Conservation (phyloP, 2,113 vertebrate species). For the Mystacornis crossleyi region DNA sequence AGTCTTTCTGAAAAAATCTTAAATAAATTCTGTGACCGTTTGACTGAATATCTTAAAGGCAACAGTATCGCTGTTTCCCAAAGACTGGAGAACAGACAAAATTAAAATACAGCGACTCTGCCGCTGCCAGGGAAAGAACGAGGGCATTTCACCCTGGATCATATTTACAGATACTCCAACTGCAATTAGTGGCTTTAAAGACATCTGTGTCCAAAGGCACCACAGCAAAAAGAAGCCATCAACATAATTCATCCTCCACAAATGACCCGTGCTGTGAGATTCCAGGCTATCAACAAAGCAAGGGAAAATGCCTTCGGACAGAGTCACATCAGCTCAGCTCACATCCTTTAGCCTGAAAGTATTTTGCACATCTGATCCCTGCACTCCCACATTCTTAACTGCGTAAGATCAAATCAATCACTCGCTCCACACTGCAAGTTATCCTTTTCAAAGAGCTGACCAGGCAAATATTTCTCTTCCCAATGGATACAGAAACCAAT, state of each 20-base stretch:
- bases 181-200: constrained; percentile 5
- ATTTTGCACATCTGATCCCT: neutral
- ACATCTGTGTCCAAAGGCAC: neutral
- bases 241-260: neutral
- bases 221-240: neutral
- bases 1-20: neutral
- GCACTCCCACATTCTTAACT: neutral
- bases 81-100: neutral
- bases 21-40: neutral
- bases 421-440: neutral
- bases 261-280: neutral
- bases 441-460: neutral
- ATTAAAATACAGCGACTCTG: neutral
- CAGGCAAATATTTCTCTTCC: neutral
- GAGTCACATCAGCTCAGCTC: constrained; percentile 2
- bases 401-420: neutral
- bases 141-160: neutral
- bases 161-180: neutral
- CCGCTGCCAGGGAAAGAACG: neutral
- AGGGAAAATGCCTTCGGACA: neutral
- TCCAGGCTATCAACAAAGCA: neutral
- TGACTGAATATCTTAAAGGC: neutral
- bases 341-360: neutral
- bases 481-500: accelerated
- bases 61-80: neutral